These are phyloP conservation scores for Urocyon cinereoargenteus DNA, from an alignment of 2,797 vertebrate genomes.

Conservation along the genomic window DNA sequence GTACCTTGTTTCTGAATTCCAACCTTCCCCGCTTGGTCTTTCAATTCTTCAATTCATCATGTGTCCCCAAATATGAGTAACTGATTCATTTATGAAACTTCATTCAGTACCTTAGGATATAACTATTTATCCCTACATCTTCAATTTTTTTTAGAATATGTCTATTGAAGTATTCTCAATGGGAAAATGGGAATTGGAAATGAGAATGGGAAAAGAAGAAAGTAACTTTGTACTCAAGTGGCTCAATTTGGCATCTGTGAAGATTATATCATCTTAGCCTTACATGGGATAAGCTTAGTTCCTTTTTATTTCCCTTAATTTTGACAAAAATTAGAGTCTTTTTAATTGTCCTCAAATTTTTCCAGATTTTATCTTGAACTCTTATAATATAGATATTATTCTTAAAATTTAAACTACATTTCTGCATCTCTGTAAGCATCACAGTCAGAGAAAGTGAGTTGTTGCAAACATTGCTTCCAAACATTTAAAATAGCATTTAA, in stretches of 20 bases:
- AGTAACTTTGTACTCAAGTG: background rate
- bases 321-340: background rate
- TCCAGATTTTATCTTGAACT: background rate
- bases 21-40: background rate
- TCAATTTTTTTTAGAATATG: background rate
- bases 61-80: conserved; percentile 15
- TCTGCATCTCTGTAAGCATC: background rate
- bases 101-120: background rate
- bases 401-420: background rate
- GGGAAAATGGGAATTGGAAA: background rate
- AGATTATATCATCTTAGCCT: background rate
- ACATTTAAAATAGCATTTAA: background rate
- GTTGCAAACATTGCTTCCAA: background rate
- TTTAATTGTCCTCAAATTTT: background rate
- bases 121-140: background rate
- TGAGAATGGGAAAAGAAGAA: background rate
- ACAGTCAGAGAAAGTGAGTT: background rate
- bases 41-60: background rate
- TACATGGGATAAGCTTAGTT: fast-evolving
- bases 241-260: background rate
- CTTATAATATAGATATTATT: background rate
- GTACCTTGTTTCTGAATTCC: background rate
- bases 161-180: background rate
- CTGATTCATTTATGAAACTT: background rate
- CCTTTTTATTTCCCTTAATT: background rate